These are phyloP conservation scores for Holothuria scabra DNA, from an alignment of 53 echinoderm and acorn worm genomes.

Conservation along the genomic window DNA sequence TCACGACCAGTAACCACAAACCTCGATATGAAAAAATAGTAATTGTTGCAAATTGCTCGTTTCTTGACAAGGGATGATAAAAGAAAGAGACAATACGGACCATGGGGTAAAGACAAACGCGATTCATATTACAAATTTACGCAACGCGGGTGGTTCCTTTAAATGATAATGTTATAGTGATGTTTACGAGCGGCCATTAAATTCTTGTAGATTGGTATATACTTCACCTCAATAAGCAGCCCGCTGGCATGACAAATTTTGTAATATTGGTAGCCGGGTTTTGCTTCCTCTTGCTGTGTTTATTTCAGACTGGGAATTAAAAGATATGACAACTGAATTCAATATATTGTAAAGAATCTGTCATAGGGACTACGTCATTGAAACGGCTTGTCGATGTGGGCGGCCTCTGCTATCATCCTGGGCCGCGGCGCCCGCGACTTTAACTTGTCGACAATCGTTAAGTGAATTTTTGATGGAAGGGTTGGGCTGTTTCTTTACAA, in stretches of 20 bases:
- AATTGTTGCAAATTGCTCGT: constrained; percentile 12
- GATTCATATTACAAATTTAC: constrained; percentile 20
- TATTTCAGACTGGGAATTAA: neutral
- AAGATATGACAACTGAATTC: constrained; percentile 9
- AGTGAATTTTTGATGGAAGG: constrained; percentile 15
- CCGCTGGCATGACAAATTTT: constrained; percentile 32
- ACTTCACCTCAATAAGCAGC: neutral
- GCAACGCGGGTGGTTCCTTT: constrained; percentile 28
- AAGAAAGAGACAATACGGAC: constrained; percentile 21
- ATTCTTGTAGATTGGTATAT: neutral
- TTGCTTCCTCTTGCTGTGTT: constrained; percentile 10
- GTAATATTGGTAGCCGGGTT: constrained; percentile 9
- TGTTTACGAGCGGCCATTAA: constrained; percentile 28
- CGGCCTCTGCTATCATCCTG: constrained; percentile 12
- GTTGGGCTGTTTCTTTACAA: neutral
- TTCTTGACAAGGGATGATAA: neutral
- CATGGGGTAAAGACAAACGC: neutral
- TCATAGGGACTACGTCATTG: constrained; percentile 10
- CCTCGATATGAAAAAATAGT: constrained; percentile 20
- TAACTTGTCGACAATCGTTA: constrained; percentile 40
- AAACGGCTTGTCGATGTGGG: constrained; percentile 23
- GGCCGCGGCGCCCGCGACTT: constrained; percentile 22
- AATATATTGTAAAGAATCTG: constrained; percentile 1
- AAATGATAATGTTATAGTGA: constrained; percentile 3
- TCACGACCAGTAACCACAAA: constrained; percentile 25